Percentiles rank a stretch among this genome's conserved stretches.
Conservation (phyloP, 2,113 vertebrate species). For the Heterocephalus glaber region DNA sequence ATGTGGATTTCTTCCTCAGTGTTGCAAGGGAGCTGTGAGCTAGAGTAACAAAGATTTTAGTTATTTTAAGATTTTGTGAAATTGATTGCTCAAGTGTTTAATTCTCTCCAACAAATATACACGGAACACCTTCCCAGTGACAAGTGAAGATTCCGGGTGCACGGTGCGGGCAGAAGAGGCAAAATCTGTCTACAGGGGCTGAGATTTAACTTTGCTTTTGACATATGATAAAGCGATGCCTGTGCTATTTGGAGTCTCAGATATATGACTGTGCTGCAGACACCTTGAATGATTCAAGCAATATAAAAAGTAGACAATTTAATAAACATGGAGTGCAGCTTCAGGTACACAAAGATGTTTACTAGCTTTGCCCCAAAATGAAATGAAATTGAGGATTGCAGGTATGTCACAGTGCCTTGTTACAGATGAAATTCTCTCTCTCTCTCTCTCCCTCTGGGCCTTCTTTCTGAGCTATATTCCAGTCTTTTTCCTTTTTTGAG, state of each 20-base stretch:
- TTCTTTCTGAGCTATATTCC: neutral
- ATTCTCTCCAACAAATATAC: neutral
- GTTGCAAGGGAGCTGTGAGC: neutral
- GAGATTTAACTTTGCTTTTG: neutral
- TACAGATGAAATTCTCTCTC: neutral
- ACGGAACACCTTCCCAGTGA: neutral
- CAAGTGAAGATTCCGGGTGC: neutral
- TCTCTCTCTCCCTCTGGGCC: neutral
- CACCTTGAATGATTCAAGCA: neutral
- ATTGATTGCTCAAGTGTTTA: neutral
- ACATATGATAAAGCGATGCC: neutral
- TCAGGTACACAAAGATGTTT: neutral
- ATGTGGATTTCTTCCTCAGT: neutral
- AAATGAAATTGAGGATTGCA: conserved; percentile 23
- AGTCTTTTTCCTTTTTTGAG: neutral
- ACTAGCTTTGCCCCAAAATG: conserved; percentile 24
- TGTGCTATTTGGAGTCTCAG: neutral
- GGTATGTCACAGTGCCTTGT: neutral
- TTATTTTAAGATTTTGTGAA: neutral
- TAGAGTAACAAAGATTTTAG: neutral
- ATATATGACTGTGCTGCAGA: neutral
- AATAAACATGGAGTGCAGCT: neutral
- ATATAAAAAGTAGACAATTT: neutral
- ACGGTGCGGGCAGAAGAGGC: neutral
- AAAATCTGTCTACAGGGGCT: neutral